Base-by-base conservation (phyloP, 2,888 invertebrate species). In the Caenorhabditis macrosperma region DNA sequence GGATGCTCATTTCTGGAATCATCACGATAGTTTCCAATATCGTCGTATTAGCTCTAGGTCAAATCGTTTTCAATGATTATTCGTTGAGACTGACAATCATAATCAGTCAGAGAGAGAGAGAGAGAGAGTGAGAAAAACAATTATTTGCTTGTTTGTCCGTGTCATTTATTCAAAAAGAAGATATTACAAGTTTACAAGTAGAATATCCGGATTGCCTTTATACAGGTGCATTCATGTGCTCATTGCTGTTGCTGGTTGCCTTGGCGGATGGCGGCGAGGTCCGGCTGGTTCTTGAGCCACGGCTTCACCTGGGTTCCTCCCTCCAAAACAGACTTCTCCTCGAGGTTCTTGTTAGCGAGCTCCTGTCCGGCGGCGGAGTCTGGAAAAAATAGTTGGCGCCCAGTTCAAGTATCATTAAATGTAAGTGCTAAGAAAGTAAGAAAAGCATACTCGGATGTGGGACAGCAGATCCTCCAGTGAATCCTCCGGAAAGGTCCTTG, bases 281-380 rank as follows among this genome's bases (percentile, higher is more conserved):
- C 61, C 52, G 81, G 81, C 50, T 81, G 81, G 41, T 81, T 74
- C 74, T 77, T 81, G 54, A 81, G 74, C 81, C 81, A 81, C 68
- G 81, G 81, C 74, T 81, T 81, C 54, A 81, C 81, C 44, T 81
- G 81, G 35, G 81, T 78, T 24, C 81, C 81, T 44, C 81, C 81
- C 30, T 81, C 81, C 52, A 81, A 50, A 17, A 81, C 81, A 38
- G 30, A 55, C 57, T 81, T 81, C 67, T 81, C 81, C 44, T 74
- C 72, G 22, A 69, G 63, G 12, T 64, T 61, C 57, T 77, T 69
- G 77, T 77, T 77, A 30, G 64, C 50, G 9, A 78, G 33, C 17
- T 55, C 69, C 38, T 78, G 74, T 57, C 79, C 79, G 17, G 74
- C 75, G 30, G 79, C 74, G 24, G 79, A 79, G 54, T 79, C 78